A percentile compares a stretch with the other conserved stretches of the same genome.
phyloP scores from a whole-genome alignment of 2,888 invertebrate species.

The Anthrax anthrax region DNA sequence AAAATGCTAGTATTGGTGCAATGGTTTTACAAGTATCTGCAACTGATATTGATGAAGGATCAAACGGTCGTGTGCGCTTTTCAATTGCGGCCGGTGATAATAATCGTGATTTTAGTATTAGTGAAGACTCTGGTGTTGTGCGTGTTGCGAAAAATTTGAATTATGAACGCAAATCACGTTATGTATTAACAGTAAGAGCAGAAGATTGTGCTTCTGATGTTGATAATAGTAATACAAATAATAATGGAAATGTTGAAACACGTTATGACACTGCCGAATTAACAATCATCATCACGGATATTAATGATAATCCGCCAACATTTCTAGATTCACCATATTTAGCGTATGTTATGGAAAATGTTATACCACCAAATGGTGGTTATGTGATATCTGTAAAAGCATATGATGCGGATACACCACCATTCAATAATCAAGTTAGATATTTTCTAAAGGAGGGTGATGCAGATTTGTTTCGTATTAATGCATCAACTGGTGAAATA shows the following conservation, averaged over 20 bases:
- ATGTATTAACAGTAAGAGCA: constrained; percentile 68
- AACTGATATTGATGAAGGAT: constrained; percentile 74
- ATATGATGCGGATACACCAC: constrained; percentile 80
- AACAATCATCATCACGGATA: constrained; percentile 72
- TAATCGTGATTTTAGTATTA: constrained; percentile 81
- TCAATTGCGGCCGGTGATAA: constrained; percentile 79
- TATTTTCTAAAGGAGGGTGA: constrained; percentile 91
- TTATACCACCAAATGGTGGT: constrained; percentile 63
- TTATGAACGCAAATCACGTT: constrained; percentile 77
- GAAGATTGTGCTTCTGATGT: constrained; percentile 74
- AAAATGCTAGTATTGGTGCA: constrained; percentile 87
- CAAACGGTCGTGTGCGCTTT: constrained; percentile 84
- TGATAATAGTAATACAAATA: constrained; percentile 21
- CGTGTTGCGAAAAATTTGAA: constrained; percentile 86
- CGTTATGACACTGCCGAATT: constrained; percentile 67
- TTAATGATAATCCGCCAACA: constrained; percentile 87
- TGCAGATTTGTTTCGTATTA: constrained; percentile 78
- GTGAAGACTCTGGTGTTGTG: constrained; percentile 81
- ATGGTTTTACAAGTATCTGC: constrained; percentile 82
- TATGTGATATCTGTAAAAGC: constrained; percentile 74
- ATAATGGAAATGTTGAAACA: constrained; percentile 23
- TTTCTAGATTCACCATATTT: constrained; percentile 90
- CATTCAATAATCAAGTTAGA: constrained; percentile 77
- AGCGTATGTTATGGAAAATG: constrained; percentile 87
- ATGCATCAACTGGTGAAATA: constrained; percentile 83